A percentile compares a stretch with the other conserved stretches of the same genome.
Evolutionary conservation across 2,113 vertebrate species (phyloP).

Genomic region (Colius striatus): DNA sequence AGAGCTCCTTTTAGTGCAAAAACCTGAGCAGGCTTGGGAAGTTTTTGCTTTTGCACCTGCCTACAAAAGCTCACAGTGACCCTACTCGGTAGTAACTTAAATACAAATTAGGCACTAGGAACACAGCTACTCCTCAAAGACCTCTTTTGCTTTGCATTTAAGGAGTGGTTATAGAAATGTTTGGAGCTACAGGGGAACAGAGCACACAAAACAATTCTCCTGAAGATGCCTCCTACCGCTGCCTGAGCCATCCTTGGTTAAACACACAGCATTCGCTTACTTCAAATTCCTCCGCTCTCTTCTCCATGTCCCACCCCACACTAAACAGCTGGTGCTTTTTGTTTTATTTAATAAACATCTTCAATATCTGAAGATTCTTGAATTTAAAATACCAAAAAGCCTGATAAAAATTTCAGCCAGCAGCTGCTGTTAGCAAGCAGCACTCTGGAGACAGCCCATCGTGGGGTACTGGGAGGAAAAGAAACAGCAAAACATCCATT

Average conservation of each 20-base stretch:
- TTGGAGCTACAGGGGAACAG: background rate
- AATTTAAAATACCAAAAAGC: slow-evolving; percentile 64
- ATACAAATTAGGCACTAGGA: background rate
- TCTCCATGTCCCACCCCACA: background rate
- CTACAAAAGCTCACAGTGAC: background rate
- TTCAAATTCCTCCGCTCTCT: background rate
- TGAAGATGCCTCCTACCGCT: background rate
- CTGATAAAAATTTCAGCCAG: slow-evolving; percentile 67
- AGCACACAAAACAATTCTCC: background rate
- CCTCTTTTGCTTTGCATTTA: background rate
- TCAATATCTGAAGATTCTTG: slow-evolving; percentile 42
- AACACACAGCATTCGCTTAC: background rate
- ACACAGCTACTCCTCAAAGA: background rate
- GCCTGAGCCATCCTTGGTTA: background rate
- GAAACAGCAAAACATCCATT: slow-evolving; percentile 2
- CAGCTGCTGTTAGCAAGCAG: slow-evolving; percentile 64
- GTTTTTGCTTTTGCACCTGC: background rate
- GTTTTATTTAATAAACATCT: background rate
- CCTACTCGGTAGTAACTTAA: accelerated
- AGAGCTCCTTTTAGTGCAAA: background rate
- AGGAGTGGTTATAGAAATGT: background rate
- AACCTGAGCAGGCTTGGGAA: background rate
- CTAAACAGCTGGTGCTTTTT: slow-evolving; percentile 27
- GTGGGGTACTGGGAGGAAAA: background rate
- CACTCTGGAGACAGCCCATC: slow-evolving; percentile 52